A percentile compares a stretch with the other conserved stretches of the same genome.
Conservation (phyloP, 2,888 invertebrate species). For the Aphodius granarius region DNA sequence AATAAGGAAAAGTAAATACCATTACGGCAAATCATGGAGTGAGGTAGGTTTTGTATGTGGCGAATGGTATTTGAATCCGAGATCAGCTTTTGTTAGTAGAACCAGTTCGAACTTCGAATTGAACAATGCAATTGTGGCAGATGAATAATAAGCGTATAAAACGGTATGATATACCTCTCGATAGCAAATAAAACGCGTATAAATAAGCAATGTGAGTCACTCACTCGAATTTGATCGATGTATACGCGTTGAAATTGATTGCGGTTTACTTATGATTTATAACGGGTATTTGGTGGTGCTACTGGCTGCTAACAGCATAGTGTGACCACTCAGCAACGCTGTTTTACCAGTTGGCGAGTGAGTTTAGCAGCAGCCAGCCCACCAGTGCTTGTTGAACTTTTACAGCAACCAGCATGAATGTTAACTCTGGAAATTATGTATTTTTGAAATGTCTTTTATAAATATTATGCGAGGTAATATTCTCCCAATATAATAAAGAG, state of each 20-base stretch:
- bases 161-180: neutral
- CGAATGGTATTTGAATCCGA: neutral
- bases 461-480: too few species aligned
- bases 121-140: neutral
- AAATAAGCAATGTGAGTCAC: neutral
- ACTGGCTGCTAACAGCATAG: too few species aligned
- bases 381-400: too few species aligned
- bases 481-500: too few species aligned
- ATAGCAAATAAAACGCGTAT: neutral
- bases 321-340: too few species aligned
- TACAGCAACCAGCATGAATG: too few species aligned
- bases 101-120: neutral
- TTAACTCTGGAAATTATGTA: too few species aligned
- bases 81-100: neutral
- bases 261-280: neutral
- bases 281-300: too few species aligned
- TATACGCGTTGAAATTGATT: neutral
- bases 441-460: too few species aligned
- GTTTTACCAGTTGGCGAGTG: too few species aligned
- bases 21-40: neutral
- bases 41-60: neutral
- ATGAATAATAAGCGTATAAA: neutral
- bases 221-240: neutral
- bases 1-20: neutral
- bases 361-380: too few species aligned